Base-by-base conservation (phyloP, 92 coral and sea anemone genomes). In the Chrysogorgia sp. region DNA sequence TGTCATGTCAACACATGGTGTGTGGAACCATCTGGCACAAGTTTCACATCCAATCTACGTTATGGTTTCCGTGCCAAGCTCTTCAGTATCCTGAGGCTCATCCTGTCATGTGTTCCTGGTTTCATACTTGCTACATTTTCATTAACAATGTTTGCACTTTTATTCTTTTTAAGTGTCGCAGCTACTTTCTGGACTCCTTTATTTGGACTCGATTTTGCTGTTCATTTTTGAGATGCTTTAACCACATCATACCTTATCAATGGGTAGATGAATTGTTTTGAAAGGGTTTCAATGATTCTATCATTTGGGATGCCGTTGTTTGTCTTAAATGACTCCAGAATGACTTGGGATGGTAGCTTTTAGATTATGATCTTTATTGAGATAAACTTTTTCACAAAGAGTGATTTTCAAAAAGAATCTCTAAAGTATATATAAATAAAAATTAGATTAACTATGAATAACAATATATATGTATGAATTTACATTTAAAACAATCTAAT, bases 211-310 rank as follows among this genome's bases (percentile, higher is more conserved):
- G 67, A 40, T 83, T 83, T 0, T 30, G 15, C 34, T 0, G 22
- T 2, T 37, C 74, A 24, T 47, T 43, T 20, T 76, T 57, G 28
- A 76, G 41, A 48, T 77, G 66, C 63, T 65, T 41, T 65, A 83
- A 14, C 79, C 87, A 83, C 49, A 83, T 21, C 22, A 33, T 1
- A 83, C 82, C 35, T 82, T 81, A 25, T 48, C 81, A 58, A 71
- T 74, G 29, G 76, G 58, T n/a, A 74, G 80, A 61, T 71, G 75
- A 15, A 25, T 29, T 74, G 43, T 37, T 62, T 50, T 34, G 81
- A 70, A 47, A 74, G 43, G 24, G 23, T 28, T 34, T 25, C 75
- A 7, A 82, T 14, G 17, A 43, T 80, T 25, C 25, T 10, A 55
- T 40, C 67, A 26, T 28, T 22, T 65, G 41, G 82, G 33, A 66